Percentiles rank a stretch among this genome's conserved stretches.
Evolutionary conservation across 64 coral and sea anemone genomes (phyloP).

Genomic region (Actinia equina): DNA sequence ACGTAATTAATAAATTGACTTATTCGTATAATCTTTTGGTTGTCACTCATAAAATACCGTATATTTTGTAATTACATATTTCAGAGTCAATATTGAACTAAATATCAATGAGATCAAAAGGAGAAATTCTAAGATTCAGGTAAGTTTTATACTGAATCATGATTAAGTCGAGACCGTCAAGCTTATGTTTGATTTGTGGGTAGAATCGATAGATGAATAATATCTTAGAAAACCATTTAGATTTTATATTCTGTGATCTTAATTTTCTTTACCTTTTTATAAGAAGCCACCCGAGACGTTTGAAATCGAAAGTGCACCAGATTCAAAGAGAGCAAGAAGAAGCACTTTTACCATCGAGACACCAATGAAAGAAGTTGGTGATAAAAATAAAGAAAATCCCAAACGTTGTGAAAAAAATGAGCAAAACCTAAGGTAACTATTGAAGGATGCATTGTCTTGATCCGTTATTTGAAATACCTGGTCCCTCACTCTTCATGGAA

Average conservation of each 20-base stretch:
- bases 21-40: background rate
- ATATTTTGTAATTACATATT: background rate
- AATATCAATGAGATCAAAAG: too few relatives aligned
- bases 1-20: too few relatives aligned
- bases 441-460: too few relatives aligned
- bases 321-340: slow-evolving; percentile 10
- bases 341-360: slow-evolving; percentile 13
- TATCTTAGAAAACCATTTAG: too few relatives aligned
- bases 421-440: background rate
- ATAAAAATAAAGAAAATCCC: background rate
- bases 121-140: background rate
- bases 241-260: background rate
- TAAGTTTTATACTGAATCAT: background rate
- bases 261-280: background rate
- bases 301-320: slow-evolving; percentile 2
- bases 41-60: background rate
- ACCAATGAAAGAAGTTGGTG: background rate
- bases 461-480: too few relatives aligned
- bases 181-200: too few relatives aligned
- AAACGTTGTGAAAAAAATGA: background rate
- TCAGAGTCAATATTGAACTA: background rate
- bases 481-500: too few relatives aligned
- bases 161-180: too few relatives aligned
- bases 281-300: slow-evolving; percentile 1
- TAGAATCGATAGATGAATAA: too few relatives aligned